Base-by-base conservation (phyloP, 2,797 vertebrate genomes). In the Anisognathus igniventris region DNA sequence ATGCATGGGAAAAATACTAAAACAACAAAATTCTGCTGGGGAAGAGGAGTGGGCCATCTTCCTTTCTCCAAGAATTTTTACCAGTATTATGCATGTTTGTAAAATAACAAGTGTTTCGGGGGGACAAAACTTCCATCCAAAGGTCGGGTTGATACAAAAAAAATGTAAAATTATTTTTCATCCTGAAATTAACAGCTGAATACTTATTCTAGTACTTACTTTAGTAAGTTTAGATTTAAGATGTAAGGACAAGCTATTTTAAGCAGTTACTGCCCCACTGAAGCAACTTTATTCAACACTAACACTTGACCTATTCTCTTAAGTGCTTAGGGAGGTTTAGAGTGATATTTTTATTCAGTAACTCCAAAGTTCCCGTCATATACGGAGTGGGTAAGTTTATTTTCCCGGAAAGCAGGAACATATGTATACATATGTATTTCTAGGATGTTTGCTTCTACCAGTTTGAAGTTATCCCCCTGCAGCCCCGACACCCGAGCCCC, bases 391-490 rank as follows among this genome's bases (percentile, higher is more conserved):
- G 30, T 25, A 35, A 2, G 21, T 12, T 35, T 28, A 35, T 48
- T 53, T 67, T 33, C 22, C 54, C 9, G 25, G 10, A 45, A 75
- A 74, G 23, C 40, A 23, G 28, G 4, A 71, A 14, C 20, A 3
- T 3, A 4, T 0, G 8, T 13, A 24, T 9, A 18, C 14, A 5
- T 1, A 8, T 0, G 7, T 18, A 25, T 28, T 50, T 40, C 56
- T 9, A 42, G 7, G 51, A 13, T 7, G 31, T 12, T 33, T 47
- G 11, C 23, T 11, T 21, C 19, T 15, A 2, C 11, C 39, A 13
- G 17, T 13, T 45, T 25, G 3, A 24, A 21, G 12, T 9, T 5
- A 20, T 1, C 3, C 13, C 7, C 3, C 14, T 4, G 60, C n/a
- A 16, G 21, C 2, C 10, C 39, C 3, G 23, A 5, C 27, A 40